Base-by-base conservation (phyloP, 2,797 vertebrate species). In the Tauraco hartlaubi region DNA sequence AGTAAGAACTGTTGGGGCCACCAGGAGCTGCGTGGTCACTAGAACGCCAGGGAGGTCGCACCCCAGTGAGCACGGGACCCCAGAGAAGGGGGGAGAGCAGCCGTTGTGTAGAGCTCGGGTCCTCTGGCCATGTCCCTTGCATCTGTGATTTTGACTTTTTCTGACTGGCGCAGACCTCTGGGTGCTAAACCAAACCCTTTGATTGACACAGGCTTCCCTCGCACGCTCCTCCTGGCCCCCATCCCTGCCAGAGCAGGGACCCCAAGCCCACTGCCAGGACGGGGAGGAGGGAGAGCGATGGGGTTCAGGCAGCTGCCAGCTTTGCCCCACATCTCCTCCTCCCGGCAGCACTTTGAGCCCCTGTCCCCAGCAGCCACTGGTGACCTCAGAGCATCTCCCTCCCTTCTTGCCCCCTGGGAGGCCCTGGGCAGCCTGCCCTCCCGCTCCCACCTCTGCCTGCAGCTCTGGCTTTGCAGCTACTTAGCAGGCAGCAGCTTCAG, bases 211-310 rank as follows among this genome's bases (percentile, higher is more conserved):
- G 16, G 5, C 3, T 39, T 46, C 63, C 52, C 44, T 9, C 51
- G 11, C 3, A 3, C 7, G 2, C 8, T 25, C 41, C n/a, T 55
- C n/a, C 23, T 4, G 5, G 6, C 28, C 19, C 21, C 2, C 0
- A 12, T 18, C 18, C 56, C 67, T 56, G 4, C 22, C 62, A 13
- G 11, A 59, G 37, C 51, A 39, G 3, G 20, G 35, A 80, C 17
- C 44, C 43, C 56, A 11, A 88, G 4, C 28, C 39, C 22, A 16
- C 55, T 21, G 19, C 17, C 5, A 23, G 43, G 6, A 7, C 18
- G 12, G 15, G n/a, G 59, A 68, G 33, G 35, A 26, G 25, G 12
- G 39, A 59, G 66, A n/a, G 16, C 2, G 0, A 7, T 2, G 39
- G 26, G 37, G 61, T 37, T 72, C 29, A 11, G 21, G 17, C 66